Percentiles rank a stretch among this genome's conserved stretches.
Conservation (phyloP, 2,888 invertebrate genomes). For the Calephelis perditalis region DNA sequence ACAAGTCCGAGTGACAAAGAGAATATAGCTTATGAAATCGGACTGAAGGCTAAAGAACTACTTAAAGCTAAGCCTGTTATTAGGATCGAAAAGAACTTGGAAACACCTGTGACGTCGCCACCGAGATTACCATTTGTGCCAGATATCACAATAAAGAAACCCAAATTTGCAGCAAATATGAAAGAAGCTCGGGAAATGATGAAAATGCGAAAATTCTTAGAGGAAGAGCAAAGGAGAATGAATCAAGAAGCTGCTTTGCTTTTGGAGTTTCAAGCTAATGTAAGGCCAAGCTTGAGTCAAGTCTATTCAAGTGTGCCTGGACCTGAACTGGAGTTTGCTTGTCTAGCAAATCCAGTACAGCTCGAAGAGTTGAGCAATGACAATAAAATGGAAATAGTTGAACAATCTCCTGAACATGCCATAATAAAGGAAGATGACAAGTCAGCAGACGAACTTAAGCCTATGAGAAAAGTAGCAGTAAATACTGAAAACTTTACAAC, state of each 20-base stretch:
- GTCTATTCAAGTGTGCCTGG: slow-evolving; percentile 70
- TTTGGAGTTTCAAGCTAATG: slow-evolving; percentile 70
- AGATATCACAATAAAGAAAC: slow-evolving; percentile 79
- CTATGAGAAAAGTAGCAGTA: neutral
- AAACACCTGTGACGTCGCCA: slow-evolving; percentile 52
- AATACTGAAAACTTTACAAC: neutral
- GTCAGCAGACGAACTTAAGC: neutral
- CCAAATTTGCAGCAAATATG: slow-evolving; percentile 83
- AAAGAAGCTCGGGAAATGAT: slow-evolving; percentile 81
- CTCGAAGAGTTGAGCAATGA: slow-evolving; percentile 19
- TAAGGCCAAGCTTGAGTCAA: slow-evolving; percentile 66
- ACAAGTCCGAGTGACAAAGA: slow-evolving; percentile 74
- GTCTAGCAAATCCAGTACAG: slow-evolving; percentile 35
- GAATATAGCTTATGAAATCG: slow-evolving; percentile 36
- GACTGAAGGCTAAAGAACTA: slow-evolving; percentile 36
- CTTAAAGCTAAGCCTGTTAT: slow-evolving; percentile 49
- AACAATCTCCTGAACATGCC: neutral
- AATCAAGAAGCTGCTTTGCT: slow-evolving; percentile 70
- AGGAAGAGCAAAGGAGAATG: slow-evolving; percentile 78
- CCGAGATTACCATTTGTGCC: slow-evolving; percentile 62
- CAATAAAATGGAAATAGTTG: slow-evolving; percentile 25
- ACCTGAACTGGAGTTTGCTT: slow-evolving; percentile 70
- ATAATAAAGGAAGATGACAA: slow-evolving; percentile 4
- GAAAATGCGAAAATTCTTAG: slow-evolving; percentile 81
- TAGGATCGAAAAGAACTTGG: slow-evolving; percentile 60